Percentiles rank a stretch among this genome's conserved stretches.
Conservation (phyloP, 2,797 vertebrate species). For the Enteromius radiatus region DNA sequence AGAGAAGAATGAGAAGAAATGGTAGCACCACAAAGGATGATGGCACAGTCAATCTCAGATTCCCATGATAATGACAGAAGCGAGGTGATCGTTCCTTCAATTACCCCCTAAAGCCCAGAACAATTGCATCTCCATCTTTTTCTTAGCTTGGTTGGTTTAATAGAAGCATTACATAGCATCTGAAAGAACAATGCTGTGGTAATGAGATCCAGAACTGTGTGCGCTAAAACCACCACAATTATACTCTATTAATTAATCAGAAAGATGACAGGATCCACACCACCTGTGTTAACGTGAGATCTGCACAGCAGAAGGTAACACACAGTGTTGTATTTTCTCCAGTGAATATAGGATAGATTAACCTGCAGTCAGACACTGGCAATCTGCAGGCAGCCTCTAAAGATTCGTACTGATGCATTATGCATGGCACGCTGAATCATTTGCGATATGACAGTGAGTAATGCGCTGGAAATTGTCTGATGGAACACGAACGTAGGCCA, state of each 20-base stretch:
- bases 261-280: neutral
- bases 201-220: constrained; percentile 19
- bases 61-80: constrained; percentile 43
- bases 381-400: constrained; percentile 54
- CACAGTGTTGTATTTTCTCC: constrained; percentile 11
- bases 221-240: constrained; percentile 5
- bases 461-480: constrained; percentile 56
- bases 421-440: constrained; percentile 69
- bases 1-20: constrained; percentile 29
- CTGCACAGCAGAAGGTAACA: constrained; percentile 19
- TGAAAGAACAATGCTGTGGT: constrained; percentile 34
- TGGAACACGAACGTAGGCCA: constrained; percentile 48
- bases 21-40: constrained; percentile 20
- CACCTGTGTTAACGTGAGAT: neutral
- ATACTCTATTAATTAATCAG: constrained; percentile 26
- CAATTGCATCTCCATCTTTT: constrained; percentile 61
- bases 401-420: constrained; percentile 64
- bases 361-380: constrained; percentile 36
- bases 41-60: constrained; percentile 38
- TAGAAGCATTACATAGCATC: constrained; percentile 44
- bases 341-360: constrained; percentile 44
- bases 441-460: constrained; percentile 70
- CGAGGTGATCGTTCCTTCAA: constrained; percentile 64
- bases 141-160: constrained; percentile 31
- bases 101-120: constrained; percentile 61